Base-by-base conservation (phyloP, 2,797 vertebrate genomes). In the Emydoidea blandingii region DNA sequence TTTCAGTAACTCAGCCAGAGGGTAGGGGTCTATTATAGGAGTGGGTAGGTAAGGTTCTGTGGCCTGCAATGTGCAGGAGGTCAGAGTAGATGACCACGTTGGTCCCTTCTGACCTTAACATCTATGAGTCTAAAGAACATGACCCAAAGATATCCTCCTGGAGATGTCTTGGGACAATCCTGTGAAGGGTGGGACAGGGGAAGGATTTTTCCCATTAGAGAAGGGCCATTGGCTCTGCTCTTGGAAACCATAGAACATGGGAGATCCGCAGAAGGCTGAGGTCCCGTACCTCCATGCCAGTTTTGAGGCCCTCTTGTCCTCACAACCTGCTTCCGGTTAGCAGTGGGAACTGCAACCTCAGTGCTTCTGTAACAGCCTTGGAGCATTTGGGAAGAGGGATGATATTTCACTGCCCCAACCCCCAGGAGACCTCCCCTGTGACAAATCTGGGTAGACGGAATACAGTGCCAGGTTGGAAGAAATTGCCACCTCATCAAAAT, bases 401-500 rank as follows among this genome's bases (percentile, higher is more conserved):
- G 5, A 15, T 29, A 53, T 19, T 72, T 85, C 79, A 80, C 34
- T 54, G 62, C 37, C 18, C 5, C 14, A 1, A 8, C 21, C 68
- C 31, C 41, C 8, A 44, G 23, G 14, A 74, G 41, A 41, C 5
- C 6, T 15, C 81, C 72, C 68, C 44, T 1, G 1, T 65, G 31
- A 34, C 25, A 76, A 83, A 79, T 41, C 12, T 47, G 44, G 14
- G 16, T 34, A 80, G 50, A 29, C 37, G 41, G 31, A 83, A 78
- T 5, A 3, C 15, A 62, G 44, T 10, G 65, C 25, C 31, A 86
- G 44, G 50, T 52, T 49, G 56, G 50, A 62, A 88, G 15, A 41
- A 4, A 6, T 37, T 65, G 86, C 78, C 21, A 10, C 41, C 92
- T 85, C 31, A 68, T 56, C 62, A 76, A 96, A 91, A 83, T 65